phyloP scores from a whole-genome alignment of 2,797 vertebrate genomes.

The Otolemur crassicaudatus region DNA sequence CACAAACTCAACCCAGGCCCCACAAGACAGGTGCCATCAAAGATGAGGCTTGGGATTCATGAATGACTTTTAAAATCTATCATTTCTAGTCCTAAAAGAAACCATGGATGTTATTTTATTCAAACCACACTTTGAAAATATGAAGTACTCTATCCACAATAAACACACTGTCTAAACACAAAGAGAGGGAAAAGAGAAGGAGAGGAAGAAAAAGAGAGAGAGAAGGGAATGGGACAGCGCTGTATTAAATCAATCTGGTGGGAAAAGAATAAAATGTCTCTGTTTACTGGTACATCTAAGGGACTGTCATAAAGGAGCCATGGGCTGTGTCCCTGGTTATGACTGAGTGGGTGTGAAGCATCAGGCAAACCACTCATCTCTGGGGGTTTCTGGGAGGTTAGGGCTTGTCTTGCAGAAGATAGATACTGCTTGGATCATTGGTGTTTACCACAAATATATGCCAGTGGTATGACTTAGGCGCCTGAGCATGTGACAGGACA shows the following conservation, averaged over 20 bases:
- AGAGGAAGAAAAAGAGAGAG: not conserved
- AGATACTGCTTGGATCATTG: not conserved
- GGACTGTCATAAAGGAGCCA: not conserved
- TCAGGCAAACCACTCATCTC: not conserved
- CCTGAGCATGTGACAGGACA: not conserved
- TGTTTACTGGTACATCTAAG: not conserved
- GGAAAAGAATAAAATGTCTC: not conserved
- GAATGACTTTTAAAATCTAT: conserved; percentile 34
- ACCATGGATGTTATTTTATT: conserved; percentile 32
- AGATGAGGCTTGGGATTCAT: not conserved
- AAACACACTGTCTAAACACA: conserved; percentile 16
- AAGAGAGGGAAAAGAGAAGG: not conserved
- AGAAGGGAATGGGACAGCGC: not conserved
- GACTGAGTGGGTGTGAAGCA: not conserved
- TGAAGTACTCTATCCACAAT: not conserved
- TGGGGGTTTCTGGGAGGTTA: not conserved
- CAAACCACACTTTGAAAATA: conserved; percentile 42
- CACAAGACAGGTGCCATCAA: conserved; percentile 41
- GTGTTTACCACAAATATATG: not conserved
- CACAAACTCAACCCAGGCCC: conserved; percentile 37
- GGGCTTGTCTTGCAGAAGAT: not conserved
- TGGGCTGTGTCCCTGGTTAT: not conserved
- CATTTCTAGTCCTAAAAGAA: conserved; percentile 2
- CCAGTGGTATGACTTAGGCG: not conserved
- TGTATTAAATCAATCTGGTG: not conserved